Evolutionary conservation across 1,140 invertebrate genomes (phyloP).

Genomic region (Goniozus legneri): DNA sequence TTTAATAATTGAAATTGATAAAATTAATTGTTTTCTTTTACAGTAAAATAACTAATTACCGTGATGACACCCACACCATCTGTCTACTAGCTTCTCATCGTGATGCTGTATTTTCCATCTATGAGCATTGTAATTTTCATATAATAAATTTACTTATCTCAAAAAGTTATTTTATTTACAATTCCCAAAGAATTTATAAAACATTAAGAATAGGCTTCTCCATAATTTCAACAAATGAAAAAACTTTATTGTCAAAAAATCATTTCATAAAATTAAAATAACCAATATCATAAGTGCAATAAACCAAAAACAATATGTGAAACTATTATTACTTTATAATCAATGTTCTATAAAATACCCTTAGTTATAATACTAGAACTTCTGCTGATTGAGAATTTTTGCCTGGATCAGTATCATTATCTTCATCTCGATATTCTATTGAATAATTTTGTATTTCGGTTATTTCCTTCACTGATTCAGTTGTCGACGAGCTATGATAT

Average conservation of each 20-base stretch:
- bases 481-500: neutral
- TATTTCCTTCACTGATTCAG: neutral
- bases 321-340: too few relatives aligned
- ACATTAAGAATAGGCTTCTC: too few relatives aligned
- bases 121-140: conserved; percentile 35
- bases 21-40: conserved; percentile 34
- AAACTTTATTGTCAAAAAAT: too few relatives aligned
- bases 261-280: too few relatives aligned
- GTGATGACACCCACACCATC: conserved; percentile 32
- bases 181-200: too few relatives aligned
- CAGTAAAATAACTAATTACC: conserved; percentile 38
- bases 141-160: conserved; percentile 33
- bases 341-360: too few relatives aligned
- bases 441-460: neutral
- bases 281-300: too few relatives aligned
- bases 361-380: conserved; percentile 18
- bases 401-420: conserved; percentile 9
- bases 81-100: conserved; percentile 35
- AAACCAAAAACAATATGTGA: too few relatives aligned
- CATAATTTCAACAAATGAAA: too few relatives aligned
- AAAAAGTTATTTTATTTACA: too few relatives aligned
- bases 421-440: neutral
- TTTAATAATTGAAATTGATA: too few relatives aligned
- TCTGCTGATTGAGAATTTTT: conserved; percentile 15
- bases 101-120: neutral